Evolutionary conservation across 2,888 invertebrate species (phyloP).

Genomic region (Flabesymbios commensalis): DNA sequence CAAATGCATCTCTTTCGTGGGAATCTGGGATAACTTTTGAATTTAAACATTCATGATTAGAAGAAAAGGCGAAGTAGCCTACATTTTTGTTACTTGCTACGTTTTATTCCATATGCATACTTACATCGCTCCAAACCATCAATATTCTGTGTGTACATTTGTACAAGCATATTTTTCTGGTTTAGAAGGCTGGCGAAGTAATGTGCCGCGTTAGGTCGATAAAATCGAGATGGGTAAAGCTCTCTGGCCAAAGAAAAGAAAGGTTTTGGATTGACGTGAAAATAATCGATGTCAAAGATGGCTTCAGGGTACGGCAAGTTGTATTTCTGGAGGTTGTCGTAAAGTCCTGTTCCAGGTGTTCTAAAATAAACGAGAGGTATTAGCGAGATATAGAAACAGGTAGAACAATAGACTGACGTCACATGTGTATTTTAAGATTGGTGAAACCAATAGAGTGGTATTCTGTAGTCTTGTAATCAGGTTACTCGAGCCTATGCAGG

Average conservation of each 20-base stretch:
- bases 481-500: too few relatives aligned
- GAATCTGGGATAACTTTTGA: too few relatives aligned
- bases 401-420: too few relatives aligned
- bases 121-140: conserved; percentile 63
- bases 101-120: too few relatives aligned
- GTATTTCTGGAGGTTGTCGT: conserved; percentile 88
- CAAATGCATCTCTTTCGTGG: too few relatives aligned
- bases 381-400: too few relatives aligned
- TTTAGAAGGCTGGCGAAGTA: conserved; percentile 60
- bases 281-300: conserved; percentile 89
- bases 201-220: conserved; percentile 62
- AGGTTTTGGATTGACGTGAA: conserved; percentile 81
- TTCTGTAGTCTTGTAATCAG: too few relatives aligned
- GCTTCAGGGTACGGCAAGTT: conserved; percentile 88
- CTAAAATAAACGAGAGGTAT: conserved; percentile 65
- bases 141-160: conserved; percentile 64
- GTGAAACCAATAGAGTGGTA: too few relatives aligned
- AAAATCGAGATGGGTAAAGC: conserved; percentile 76
- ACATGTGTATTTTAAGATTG: too few relatives aligned
- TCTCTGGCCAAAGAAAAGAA: conserved; percentile 91
- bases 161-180: conserved; percentile 58
- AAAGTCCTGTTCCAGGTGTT: conserved; percentile 88
- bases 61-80: too few relatives aligned
- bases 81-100: too few relatives aligned
- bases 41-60: too few relatives aligned